Conservation (phyloP, 2,888 invertebrate genomes). For the Dynastes maya region DNA sequence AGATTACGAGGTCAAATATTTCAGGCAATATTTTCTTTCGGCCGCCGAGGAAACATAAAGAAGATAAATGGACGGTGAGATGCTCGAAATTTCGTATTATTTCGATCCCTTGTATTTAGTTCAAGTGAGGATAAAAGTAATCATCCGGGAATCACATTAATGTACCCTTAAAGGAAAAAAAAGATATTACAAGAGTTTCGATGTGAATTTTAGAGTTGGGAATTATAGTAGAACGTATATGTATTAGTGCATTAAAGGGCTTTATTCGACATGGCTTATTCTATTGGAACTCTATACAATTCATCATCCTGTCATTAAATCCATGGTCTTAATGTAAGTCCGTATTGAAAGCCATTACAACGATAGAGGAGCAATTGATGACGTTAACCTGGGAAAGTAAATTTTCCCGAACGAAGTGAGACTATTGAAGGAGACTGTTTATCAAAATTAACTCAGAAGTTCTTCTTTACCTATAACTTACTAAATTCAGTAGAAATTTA, state of each 20-base stretch:
- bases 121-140: constrained; percentile 11
- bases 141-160: constrained; percentile 12
- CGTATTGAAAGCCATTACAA: constrained; percentile 10
- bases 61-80: constrained; percentile 35
- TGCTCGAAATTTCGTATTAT: constrained; percentile 25
- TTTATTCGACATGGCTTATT: too few species aligned
- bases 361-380: constrained; percentile 5
- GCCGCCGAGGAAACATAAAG: constrained; percentile 19
- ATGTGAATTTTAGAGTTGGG: too few species aligned
- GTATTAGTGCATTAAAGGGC: too few species aligned
- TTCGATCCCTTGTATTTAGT: neutral
- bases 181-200: neutral
- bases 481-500: neutral
- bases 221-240: neutral
- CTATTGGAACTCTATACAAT: neutral
- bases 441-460: neutral
- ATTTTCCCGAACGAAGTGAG: neutral
- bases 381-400: constrained; percentile 11
- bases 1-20: constrained; percentile 42
- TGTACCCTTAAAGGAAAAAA: neutral
- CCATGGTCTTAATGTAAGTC: neutral
- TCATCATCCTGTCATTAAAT: neutral
- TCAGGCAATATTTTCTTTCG: constrained; percentile 32
- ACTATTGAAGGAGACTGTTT: neutral
- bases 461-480: neutral